phyloP scores from a whole-genome alignment of 2,113 vertebrate genomes.

The Epinephelus cyanopodus region DNA sequence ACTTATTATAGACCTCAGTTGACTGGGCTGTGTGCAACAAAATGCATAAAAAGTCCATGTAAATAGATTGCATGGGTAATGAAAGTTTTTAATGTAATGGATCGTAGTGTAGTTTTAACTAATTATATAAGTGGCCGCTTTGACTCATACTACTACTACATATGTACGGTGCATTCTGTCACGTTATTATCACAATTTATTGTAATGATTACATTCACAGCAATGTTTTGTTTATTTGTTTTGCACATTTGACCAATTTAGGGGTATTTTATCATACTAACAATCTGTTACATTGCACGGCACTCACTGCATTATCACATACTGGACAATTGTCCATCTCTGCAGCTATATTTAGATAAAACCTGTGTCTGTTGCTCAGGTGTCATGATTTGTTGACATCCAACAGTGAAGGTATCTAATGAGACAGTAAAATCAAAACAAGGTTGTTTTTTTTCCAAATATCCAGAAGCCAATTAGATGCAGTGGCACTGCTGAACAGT shows the following conservation, averaged over 20 bases:
- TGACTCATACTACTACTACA: background rate
- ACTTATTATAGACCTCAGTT: background rate
- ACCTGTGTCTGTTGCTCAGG: background rate
- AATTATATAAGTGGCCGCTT: background rate
- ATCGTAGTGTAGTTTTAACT: background rate
- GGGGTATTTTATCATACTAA: no score
- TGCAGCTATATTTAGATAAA: background rate
- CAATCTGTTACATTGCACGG: background rate
- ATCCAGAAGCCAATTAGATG: background rate
- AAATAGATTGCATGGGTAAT: background rate
- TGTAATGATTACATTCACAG: background rate
- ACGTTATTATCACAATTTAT: background rate
- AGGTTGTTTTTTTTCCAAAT: background rate
- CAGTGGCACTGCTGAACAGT: slow-evolving; percentile 22
- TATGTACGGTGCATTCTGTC: background rate
- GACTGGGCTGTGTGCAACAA: slow-evolving; percentile 20
- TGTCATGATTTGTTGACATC: background rate
- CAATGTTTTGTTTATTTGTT: no score
- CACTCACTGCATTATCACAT: slow-evolving; percentile 18
- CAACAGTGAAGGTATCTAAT: background rate
- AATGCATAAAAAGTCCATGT: slow-evolving; percentile 2
- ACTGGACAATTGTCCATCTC: background rate
- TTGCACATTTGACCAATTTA: no score
- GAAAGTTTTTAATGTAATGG: background rate
- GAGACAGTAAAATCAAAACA: background rate